Conservation (phyloP, 1,140 invertebrate species). For the Dryas iulia region DNA sequence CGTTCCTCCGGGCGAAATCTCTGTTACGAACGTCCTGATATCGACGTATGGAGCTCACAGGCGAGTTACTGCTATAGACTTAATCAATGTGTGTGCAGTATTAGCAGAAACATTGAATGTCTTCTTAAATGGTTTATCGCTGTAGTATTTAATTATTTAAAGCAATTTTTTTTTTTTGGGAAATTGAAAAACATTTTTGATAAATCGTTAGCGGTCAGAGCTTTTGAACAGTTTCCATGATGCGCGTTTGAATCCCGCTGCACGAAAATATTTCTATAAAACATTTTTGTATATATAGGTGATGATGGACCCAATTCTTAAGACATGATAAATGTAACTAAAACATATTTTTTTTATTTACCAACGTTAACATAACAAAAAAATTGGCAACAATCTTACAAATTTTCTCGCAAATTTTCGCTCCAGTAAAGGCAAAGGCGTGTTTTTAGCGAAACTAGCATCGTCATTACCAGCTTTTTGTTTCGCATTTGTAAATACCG, state of each 20-base stretch:
- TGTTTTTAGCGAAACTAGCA: slow-evolving; percentile 52
- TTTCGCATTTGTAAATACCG: slow-evolving; percentile 66
- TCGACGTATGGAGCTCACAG: slow-evolving; percentile 21
- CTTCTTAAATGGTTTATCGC: background rate
- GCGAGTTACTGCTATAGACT: slow-evolving; percentile 14
- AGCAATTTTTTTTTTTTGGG: background rate
- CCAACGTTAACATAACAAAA: slow-evolving; percentile 18
- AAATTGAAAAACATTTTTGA: too few relatives aligned
- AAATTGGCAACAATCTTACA: slow-evolving; percentile 15
- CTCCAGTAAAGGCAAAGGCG: slow-evolving; percentile 16
- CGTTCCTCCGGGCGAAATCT: slow-evolving; percentile 25
- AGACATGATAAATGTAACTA: background rate
- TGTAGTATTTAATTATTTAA: background rate
- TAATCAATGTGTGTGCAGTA: slow-evolving; percentile 6
- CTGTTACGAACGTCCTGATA: slow-evolving; percentile 19
- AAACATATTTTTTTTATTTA: background rate
- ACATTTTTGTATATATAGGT: too few relatives aligned
- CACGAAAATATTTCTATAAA: too few relatives aligned
- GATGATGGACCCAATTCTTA: background rate
- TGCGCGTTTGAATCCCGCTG: too few relatives aligned
- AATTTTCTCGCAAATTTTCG: slow-evolving; percentile 21
- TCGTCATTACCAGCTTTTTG: slow-evolving; percentile 65
- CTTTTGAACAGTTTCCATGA: too few relatives aligned
- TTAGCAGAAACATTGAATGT: background rate
- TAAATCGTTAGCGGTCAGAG: too few relatives aligned